Percentiles rank a stretch among this genome's conserved stretches.
phyloP scores from a whole-genome alignment of 2,888 invertebrate genomes.

The Alviniconcha strummeri region DNA sequence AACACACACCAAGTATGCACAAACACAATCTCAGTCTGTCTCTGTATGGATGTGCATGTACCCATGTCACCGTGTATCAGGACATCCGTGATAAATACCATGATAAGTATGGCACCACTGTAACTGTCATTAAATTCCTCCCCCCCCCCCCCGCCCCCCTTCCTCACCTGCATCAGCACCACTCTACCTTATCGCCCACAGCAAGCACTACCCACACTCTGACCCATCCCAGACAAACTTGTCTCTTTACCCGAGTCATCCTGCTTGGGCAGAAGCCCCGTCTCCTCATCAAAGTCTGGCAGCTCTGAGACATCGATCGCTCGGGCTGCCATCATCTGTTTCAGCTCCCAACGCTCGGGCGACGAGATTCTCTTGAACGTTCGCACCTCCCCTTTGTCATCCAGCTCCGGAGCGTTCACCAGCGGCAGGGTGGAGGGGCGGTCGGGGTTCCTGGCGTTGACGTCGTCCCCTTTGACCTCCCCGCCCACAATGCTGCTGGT shows the following conservation, averaged over 20 bases:
- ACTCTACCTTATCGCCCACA: no score
- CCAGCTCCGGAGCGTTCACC: constrained; percentile 78
- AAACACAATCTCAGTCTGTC: no score
- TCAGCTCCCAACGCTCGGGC: constrained; percentile 96
- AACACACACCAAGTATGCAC: no score
- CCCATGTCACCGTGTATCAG: no score
- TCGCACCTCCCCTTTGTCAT: constrained; percentile 57
- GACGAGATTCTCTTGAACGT: constrained; percentile 84
- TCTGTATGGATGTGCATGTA: no score
- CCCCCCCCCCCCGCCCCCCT: no score
- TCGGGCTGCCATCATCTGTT: constrained; percentile 96
- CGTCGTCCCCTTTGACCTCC: constrained; percentile 73
- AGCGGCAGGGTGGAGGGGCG: constrained; percentile 81
- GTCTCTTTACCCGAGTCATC: constrained; percentile 69
- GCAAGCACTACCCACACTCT: no score
- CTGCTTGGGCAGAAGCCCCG: constrained; percentile 88
- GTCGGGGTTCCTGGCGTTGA: constrained; percentile 87
- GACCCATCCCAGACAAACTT: no score
- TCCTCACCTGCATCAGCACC: no score
- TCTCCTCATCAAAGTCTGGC: constrained; percentile 98
- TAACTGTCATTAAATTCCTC: no score
- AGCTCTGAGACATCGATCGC: constrained; percentile 94
- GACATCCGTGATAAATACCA: no score
- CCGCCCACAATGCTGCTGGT: constrained; percentile 56
- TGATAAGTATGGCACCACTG: no score